Evolutionary conservation across 2,888 invertebrate genomes (phyloP).

Genomic region (Tribolium freemani): DNA sequence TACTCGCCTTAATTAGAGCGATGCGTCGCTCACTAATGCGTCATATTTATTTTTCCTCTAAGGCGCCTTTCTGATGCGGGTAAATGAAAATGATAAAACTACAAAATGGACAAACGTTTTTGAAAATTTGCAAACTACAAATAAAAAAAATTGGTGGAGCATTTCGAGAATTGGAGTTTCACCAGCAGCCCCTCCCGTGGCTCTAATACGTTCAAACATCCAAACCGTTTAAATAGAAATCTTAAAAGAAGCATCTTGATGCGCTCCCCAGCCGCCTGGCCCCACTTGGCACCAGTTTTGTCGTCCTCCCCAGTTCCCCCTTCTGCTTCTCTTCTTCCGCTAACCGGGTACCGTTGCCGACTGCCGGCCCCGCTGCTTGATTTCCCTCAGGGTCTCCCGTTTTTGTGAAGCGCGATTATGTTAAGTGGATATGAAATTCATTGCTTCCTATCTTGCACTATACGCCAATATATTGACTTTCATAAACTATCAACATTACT

Average conservation of each 20-base stretch:
- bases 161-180: background rate
- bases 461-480: slow-evolving; percentile 45
- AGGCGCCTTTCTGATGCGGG: background rate
- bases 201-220: slow-evolving; percentile 37
- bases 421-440: slow-evolving; percentile 67
- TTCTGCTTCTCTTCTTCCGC: slow-evolving; percentile 41
- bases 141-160: background rate
- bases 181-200: background rate
- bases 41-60: slow-evolving; percentile 36
- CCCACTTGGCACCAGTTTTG: slow-evolving; percentile 62
- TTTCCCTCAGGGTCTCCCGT: slow-evolving; percentile 67
- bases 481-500: slow-evolving; percentile 39
- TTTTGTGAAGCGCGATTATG: slow-evolving; percentile 65
- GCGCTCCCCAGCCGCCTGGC: slow-evolving; percentile 58
- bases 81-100: background rate
- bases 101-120: background rate
- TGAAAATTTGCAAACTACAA: background rate
- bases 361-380: slow-evolving; percentile 59
- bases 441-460: slow-evolving; percentile 55
- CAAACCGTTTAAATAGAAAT: slow-evolving; percentile 54
- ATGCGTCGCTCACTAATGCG: slow-evolving; percentile 34
- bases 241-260: slow-evolving; percentile 59
- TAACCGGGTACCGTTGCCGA: slow-evolving; percentile 43
- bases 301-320: slow-evolving; percentile 48
- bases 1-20: slow-evolving; percentile 43